These are phyloP conservation scores for Scaptodrosophila lebanonensis DNA, from an alignment of 1,140 invertebrate species.

Conservation along the genomic window DNA sequence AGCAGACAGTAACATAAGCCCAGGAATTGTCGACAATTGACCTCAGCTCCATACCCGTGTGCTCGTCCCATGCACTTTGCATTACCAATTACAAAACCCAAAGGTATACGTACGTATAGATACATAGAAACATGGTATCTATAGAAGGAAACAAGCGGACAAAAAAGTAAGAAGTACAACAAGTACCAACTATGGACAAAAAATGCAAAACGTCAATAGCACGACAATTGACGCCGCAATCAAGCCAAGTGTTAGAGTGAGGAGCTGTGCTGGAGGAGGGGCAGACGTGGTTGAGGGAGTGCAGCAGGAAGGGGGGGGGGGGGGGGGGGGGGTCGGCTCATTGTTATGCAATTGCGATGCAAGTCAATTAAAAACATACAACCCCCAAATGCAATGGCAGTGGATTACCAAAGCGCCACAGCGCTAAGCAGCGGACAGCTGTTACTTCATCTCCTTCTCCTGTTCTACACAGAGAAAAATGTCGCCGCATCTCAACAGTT, in stretches of 20 bases:
- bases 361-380: conserved; percentile 66
- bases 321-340: conserved; percentile 8
- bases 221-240: conserved; percentile 66
- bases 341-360: conserved; percentile 68
- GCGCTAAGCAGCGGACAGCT: no score
- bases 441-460: no score
- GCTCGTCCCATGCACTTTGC: conserved; percentile 56
- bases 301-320: conserved; percentile 1
- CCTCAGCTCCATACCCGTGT: conserved; percentile 10
- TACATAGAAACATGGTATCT: no score
- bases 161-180: conserved; percentile 36
- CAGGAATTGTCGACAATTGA: not conserved
- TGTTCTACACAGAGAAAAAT: no score
- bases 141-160: conserved; percentile 5
- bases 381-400: conserved; percentile 13
- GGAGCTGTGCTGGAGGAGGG: not conserved
- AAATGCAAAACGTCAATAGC: conserved; percentile 29
- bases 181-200: not conserved
- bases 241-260: conserved; percentile 13
- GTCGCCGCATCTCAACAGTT: no score
- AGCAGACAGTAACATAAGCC: conserved; percentile 15
- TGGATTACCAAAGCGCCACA: not conserved
- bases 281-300: not conserved
- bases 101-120: conserved; percentile 8
- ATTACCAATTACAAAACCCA: conserved; percentile 57